Evolutionary conservation across 2,888 invertebrate genomes (phyloP).

Genomic region (Sinotaia quadrata): DNA sequence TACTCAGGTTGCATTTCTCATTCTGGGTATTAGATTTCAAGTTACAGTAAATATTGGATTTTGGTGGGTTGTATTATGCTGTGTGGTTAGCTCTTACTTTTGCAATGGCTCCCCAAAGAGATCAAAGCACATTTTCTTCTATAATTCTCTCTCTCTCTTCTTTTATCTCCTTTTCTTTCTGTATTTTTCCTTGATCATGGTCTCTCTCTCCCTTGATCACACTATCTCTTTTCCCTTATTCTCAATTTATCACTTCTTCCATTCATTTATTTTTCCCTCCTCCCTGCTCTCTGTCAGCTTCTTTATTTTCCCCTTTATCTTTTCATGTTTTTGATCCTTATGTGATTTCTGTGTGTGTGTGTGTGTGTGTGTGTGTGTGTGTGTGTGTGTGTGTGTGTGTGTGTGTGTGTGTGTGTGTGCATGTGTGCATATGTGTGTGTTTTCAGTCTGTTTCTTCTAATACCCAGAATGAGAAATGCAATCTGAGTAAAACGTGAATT

Average conservation of each 20-base stretch:
- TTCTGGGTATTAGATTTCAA: background rate
- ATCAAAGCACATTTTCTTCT: background rate
- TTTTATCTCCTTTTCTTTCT: conserved; percentile 6
- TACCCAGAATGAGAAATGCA: too few species aligned
- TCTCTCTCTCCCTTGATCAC: conserved; percentile 10
- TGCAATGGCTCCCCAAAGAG: too few species aligned
- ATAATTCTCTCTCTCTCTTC: conserved; percentile 1
- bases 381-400: conserved; percentile 3
- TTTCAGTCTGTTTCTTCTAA: too few species aligned
- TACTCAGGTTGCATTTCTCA: background rate
- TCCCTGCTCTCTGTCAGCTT: background rate
- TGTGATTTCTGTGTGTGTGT: too few species aligned
- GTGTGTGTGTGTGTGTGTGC: background rate
- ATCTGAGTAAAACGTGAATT: too few species aligned
- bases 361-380: background rate
- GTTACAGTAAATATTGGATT: too few species aligned
- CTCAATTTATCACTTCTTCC: too few species aligned
- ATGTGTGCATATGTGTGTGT: background rate
- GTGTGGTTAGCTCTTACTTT: too few species aligned
- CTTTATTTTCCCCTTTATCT: background rate
- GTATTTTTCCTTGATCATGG: too few species aligned
- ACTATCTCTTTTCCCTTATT: background rate
- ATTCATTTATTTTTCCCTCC: background rate
- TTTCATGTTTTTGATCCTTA: background rate
- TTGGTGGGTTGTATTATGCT: too few species aligned